phyloP scores from a whole-genome alignment of 1,140 invertebrate species.

The Zaprionus vittiger region DNA sequence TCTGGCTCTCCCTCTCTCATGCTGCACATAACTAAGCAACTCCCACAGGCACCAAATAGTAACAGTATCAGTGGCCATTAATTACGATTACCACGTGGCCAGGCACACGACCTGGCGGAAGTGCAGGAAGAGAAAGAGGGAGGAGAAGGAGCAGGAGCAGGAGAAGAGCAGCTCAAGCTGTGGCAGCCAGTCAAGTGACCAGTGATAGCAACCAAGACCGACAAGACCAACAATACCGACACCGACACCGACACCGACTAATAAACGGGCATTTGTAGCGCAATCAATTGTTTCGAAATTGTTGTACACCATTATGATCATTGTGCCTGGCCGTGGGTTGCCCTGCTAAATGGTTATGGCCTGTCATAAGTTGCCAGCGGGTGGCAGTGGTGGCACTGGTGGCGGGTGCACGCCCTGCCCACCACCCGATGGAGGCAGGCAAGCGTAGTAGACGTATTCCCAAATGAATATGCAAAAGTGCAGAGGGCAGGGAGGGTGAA shows the following conservation, averaged over 20 bases:
- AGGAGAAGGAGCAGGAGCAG: background rate
- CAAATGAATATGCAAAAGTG: conserved; percentile 82
- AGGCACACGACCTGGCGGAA: conserved; percentile 78
- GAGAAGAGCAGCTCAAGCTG: conserved; percentile 28
- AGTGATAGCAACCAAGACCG: conserved; percentile 11
- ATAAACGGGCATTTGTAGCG: conserved; percentile 81
- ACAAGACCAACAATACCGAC: conserved; percentile 3
- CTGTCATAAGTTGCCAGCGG: conserved; percentile 77
- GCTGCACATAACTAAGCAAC: conserved; percentile 36
- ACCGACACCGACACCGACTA: conserved; percentile 53
- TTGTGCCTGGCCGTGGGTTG: conserved; percentile 50
- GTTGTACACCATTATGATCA: conserved; percentile 79
- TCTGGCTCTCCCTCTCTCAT: background rate
- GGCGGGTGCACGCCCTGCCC: conserved; percentile 7
- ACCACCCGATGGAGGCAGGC: conserved; percentile 1
- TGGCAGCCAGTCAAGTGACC: conserved; percentile 37
- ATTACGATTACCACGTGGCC: conserved; percentile 81
- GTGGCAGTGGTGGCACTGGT: conserved; percentile 3
- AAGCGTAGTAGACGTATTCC: conserved; percentile 50
- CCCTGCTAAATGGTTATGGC: conserved; percentile 78
- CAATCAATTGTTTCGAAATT: conserved; percentile 83
- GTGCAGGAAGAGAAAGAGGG: conserved; percentile 34
- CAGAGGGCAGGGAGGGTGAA: conserved; percentile 21
- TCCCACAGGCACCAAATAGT: conserved; percentile 52
- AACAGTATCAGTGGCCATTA: conserved; percentile 74